phyloP scores from a whole-genome alignment of 2,888 invertebrate species.

The Boloria euphrosyne region DNA sequence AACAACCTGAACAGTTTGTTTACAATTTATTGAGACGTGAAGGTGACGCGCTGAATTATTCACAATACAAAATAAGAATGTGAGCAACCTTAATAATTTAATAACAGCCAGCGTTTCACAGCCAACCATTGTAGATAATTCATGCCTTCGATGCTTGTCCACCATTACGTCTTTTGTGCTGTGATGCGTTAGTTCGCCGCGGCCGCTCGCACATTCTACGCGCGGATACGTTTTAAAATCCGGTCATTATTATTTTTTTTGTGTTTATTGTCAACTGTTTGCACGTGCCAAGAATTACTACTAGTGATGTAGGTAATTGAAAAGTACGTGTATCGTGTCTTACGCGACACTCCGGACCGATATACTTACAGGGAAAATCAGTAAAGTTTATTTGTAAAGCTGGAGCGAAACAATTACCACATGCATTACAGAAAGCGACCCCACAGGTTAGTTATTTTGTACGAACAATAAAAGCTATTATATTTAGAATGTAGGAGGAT shows the following conservation, averaged over 20 bases:
- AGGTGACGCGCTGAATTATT: not conserved
- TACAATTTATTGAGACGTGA: slow-evolving; percentile 7
- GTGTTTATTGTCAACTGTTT: slow-evolving; percentile 32
- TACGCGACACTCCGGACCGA: slow-evolving; percentile 44
- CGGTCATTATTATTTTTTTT: slow-evolving; percentile 39
- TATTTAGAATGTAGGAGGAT: slow-evolving; percentile 15
- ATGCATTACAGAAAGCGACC: slow-evolving; percentile 82
- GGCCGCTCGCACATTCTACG: slow-evolving; percentile 59
- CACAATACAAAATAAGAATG: slow-evolving; percentile 12
- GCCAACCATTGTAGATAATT: slow-evolving; percentile 64
- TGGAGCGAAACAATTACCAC: slow-evolving; percentile 78
- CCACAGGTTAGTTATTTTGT: slow-evolving; percentile 63
- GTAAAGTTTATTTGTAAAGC: slow-evolving; percentile 66
- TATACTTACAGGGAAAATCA: slow-evolving; percentile 50
- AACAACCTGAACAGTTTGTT: slow-evolving; percentile 9
- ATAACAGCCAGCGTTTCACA: slow-evolving; percentile 62
- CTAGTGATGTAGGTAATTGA: slow-evolving; percentile 41
- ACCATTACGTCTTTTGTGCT: slow-evolving; percentile 57
- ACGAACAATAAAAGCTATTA: not conserved
- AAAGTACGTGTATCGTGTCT: slow-evolving; percentile 35
- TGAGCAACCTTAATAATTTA: slow-evolving; percentile 66
- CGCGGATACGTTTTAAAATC: slow-evolving; percentile 42
- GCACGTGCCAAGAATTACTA: slow-evolving; percentile 24
- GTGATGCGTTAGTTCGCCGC: slow-evolving; percentile 48
- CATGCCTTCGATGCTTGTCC: slow-evolving; percentile 59